These are phyloP conservation scores for Auanema freiburgensis DNA, from an alignment of 2,888 invertebrate species.

Conservation along the genomic window DNA sequence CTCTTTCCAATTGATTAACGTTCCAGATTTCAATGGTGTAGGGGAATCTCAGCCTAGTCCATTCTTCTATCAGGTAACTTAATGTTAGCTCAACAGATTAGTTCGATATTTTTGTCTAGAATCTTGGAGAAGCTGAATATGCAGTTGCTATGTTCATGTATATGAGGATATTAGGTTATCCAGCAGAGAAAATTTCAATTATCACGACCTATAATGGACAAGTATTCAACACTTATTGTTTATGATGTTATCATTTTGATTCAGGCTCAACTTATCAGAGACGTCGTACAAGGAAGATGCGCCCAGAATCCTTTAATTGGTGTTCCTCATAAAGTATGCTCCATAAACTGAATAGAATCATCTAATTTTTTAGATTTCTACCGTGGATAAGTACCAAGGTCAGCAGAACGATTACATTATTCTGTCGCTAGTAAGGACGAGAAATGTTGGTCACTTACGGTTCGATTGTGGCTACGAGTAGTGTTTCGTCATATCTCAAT, in stretches of 20 bases:
- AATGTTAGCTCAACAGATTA: background rate
- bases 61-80: conserved; percentile 87
- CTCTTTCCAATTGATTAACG: conserved; percentile 94
- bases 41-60: conserved; percentile 98
- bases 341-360: background rate
- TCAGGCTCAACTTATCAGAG: conserved; percentile 86
- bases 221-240: conserved; percentile 14
- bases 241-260: conserved; percentile 68
- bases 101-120: conserved; percentile 64
- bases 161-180: conserved; percentile 94
- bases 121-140: conserved; percentile 78
- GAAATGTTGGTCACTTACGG: conserved; percentile 94
- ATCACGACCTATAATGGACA: conserved; percentile 94
- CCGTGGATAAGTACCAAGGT: conserved; percentile 98
- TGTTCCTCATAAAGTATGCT: conserved; percentile 79
- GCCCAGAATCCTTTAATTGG: conserved; percentile 93
- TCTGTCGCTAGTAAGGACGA: conserved; percentile 90
- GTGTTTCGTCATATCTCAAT: conserved; percentile 5
- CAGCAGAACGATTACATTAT: conserved; percentile 99
- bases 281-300: conserved; percentile 87
- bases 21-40: conserved; percentile 91
- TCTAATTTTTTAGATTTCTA: conserved; percentile 69
- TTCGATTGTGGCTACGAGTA: conserved; percentile 28
- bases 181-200: conserved; percentile 92
- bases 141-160: conserved; percentile 97